These are phyloP conservation scores for Tichodroma muraria DNA, from an alignment of 2,113 vertebrate genomes.

Conservation along the genomic window DNA sequence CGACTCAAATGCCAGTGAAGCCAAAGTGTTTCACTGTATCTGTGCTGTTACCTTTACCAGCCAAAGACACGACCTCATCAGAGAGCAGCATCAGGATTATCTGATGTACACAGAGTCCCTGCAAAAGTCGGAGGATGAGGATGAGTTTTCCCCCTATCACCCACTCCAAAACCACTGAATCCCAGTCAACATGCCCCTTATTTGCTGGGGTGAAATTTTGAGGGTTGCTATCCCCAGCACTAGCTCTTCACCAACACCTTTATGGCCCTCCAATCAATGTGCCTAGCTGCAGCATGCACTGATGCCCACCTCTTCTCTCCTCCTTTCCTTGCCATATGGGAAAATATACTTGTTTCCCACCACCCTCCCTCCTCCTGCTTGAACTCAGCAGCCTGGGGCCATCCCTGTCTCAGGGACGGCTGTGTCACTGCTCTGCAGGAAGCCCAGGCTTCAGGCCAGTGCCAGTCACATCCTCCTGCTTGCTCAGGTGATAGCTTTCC, in stretches of 20 bases:
- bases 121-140: neutral
- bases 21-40: neutral
- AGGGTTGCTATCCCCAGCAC: neutral
- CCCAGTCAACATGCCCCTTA: neutral
- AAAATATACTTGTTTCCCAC: neutral
- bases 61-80: neutral
- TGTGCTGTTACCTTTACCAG: neutral
- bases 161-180: neutral
- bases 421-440: fast-evolving
- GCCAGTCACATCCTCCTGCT: neutral
- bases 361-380: neutral
- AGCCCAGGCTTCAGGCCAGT: neutral
- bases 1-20: neutral
- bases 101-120: neutral
- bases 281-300: neutral
- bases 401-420: neutral
- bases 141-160: neutral
- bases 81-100: neutral
- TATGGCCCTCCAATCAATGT: neutral
- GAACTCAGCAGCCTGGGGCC: neutral
- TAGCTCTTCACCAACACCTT: neutral
- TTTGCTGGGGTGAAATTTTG: neutral
- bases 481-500: neutral
- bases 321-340: neutral
- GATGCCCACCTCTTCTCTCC: neutral